Base-by-base conservation (phyloP, 2,888 invertebrate genomes). In the Sphaerophoria rueppellii region DNA sequence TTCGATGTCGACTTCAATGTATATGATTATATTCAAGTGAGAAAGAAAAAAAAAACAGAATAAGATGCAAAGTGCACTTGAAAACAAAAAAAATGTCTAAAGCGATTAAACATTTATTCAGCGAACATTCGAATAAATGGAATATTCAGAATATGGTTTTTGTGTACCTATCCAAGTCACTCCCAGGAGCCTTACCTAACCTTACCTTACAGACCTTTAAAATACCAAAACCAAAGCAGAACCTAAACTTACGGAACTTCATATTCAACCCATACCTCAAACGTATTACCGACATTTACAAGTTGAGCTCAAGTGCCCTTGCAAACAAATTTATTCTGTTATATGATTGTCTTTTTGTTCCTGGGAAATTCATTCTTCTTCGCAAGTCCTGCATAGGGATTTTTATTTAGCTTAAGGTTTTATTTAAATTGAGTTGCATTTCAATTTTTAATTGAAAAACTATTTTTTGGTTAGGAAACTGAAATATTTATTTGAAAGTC, bases 71-170 rank as follows among this genome's bases (percentile, higher is more conserved):
- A 85, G 85, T 76, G 85, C 85, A 81, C 85, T 85, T 85, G 85
- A 85, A 85, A 85, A 80, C 76, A 81, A 85, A 85, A 80, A 75
- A 81, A 85, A 85, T 85, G 76, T 85, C 85, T 81, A 80, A 73
- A 58, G 81, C 80, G 85, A 85, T 85, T 69, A 85, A 85, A 72
- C 76, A 76, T 85, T 85, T 85, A 85, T 85, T 85, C 85, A 76
- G 63, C 72, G 72, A 81, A 85, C 85, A 81, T 81, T 76, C 76
- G 73, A 73, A 81, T 85, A 85, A 81, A 85, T 85, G 85, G 85
- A 81, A 85, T 76, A 81, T 85, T 76, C 77, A 61, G 72, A 73
- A 77, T 57, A 63, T 72, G 54, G 61, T 24, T 24, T 2, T 2
- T 24, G 1, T 2, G 24, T 24, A 24, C 24, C 24, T 24, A 24